Percentiles rank a stretch among this genome's conserved stretches.
Evolutionary conservation across 2,797 vertebrate species (phyloP).

Genomic region (Helostoma temminkii): DNA sequence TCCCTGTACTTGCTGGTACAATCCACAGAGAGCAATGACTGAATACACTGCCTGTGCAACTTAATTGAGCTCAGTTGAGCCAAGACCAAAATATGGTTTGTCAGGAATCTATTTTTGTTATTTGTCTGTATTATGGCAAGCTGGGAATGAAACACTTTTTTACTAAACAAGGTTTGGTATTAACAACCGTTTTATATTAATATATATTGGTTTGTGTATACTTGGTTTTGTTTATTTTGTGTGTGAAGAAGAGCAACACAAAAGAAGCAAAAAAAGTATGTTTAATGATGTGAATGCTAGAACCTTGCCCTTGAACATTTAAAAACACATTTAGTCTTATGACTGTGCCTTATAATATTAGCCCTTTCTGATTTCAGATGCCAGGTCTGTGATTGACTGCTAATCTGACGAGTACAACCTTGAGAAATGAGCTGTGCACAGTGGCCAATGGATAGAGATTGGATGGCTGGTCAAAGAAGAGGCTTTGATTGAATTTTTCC

Average conservation of each 20-base stretch:
- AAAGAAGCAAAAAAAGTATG: no score
- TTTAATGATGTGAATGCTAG: neutral
- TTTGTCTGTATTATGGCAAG: slow-evolving; percentile 19
- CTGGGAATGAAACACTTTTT: neutral
- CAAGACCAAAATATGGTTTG: slow-evolving; percentile 24
- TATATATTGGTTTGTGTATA: no score
- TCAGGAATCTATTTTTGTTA: slow-evolving; percentile 21
- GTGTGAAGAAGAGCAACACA: no score
- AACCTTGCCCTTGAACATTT: neutral
- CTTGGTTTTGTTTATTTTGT: slow-evolving; percentile 8
- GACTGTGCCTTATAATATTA: neutral
- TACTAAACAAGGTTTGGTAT: slow-evolving; percentile 1
- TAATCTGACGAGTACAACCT: neutral
- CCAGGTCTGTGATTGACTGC: neutral
- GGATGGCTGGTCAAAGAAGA: no score
- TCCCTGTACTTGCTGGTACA: slow-evolving; percentile 31
- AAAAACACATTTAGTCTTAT: neutral
- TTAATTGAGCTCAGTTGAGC: slow-evolving; percentile 31
- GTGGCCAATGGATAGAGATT: no score
- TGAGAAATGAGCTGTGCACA: neutral
- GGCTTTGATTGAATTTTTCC: no score
- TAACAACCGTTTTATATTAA: neutral
- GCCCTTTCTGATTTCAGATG: neutral
- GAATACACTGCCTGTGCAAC: slow-evolving; percentile 25
- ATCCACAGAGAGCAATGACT: slow-evolving; percentile 34